A percentile compares a stretch with the other conserved stretches of the same genome.
Evolutionary conservation across 2,888 invertebrate species (phyloP).

Genomic region (Limenitis camilla): DNA sequence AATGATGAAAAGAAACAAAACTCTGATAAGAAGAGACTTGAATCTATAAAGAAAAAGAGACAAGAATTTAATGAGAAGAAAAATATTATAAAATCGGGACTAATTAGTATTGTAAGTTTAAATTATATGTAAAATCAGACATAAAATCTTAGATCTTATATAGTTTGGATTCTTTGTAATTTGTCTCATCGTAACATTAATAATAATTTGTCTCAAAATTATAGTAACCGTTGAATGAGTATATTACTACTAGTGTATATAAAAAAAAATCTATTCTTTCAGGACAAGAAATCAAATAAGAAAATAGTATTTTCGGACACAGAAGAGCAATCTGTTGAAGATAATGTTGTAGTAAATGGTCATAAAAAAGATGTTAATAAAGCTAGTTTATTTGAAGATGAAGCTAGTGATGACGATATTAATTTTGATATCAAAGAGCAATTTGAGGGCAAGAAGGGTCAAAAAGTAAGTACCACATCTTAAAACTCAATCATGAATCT

Average conservation of each 20-base stretch:
- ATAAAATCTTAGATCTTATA: too few relatives aligned
- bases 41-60: conserved; percentile 79
- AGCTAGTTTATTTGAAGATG: conserved; percentile 63
- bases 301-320: conserved; percentile 78
- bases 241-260: background rate
- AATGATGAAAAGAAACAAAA: conserved; percentile 23
- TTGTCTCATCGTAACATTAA: too few relatives aligned
- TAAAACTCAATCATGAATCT: too few relatives aligned
- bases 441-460: conserved; percentile 78
- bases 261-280: too few relatives aligned
- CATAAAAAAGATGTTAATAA: conserved; percentile 26
- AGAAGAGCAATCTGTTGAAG: conserved; percentile 34
- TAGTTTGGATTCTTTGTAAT: too few relatives aligned
- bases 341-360: conserved; percentile 20
- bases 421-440: conserved; percentile 79
- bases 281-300: conserved; percentile 73
- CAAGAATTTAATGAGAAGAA: conserved; percentile 78
- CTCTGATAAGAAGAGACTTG: conserved; percentile 71
- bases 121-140: background rate
- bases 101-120: conserved; percentile 76
- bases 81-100: conserved; percentile 77
- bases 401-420: conserved; percentile 69
- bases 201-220: too few relatives aligned
- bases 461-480: conserved; percentile 74
- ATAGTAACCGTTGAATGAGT: too few relatives aligned